A percentile compares a stretch with the other conserved stretches of the same genome.
phyloP scores from a whole-genome alignment of 2,797 vertebrate genomes.

The Heliangelus exortis region DNA sequence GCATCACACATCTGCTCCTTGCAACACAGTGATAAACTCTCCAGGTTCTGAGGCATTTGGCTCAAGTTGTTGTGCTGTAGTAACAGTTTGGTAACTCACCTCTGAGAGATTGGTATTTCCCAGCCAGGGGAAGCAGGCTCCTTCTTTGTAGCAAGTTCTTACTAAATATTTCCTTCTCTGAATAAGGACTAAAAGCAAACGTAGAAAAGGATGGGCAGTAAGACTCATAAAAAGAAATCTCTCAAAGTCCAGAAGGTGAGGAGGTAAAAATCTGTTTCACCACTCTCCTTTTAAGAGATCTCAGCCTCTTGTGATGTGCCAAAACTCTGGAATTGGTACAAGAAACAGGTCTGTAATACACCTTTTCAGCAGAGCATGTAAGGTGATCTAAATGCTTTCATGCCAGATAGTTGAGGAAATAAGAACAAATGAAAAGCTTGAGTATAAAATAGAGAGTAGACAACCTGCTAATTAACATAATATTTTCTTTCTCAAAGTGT shows the following conservation, averaged over 20 bases:
- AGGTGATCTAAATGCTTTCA: slow-evolving; percentile 22
- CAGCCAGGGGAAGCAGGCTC: background rate
- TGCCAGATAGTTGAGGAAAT: background rate
- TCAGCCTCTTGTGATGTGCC: background rate
- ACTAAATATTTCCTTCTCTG: background rate
- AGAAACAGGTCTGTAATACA: background rate
- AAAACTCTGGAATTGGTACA: background rate
- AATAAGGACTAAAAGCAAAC: slow-evolving; percentile 20
- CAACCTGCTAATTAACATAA: slow-evolving; percentile 32
- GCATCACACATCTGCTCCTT: background rate
- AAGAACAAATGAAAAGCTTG: slow-evolving; percentile 3
- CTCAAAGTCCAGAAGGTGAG: background rate
- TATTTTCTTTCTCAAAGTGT: slow-evolving; percentile 31
- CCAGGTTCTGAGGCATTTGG: background rate
- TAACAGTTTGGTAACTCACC: background rate
- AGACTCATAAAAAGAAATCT: slow-evolving; percentile 6
- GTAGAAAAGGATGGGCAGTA: background rate
- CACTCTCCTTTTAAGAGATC: background rate
- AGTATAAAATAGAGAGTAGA: slow-evolving; percentile 4
- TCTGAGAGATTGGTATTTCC: background rate
- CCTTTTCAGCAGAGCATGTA: background rate
- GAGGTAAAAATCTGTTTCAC: background rate
- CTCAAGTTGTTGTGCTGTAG: background rate
- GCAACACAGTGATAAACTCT: background rate
- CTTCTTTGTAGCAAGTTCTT: background rate